A percentile compares a stretch with the other conserved stretches of the same genome.
Conservation (phyloP, 2,888 invertebrate species). For the Trileptium ribeirensis region DNA sequence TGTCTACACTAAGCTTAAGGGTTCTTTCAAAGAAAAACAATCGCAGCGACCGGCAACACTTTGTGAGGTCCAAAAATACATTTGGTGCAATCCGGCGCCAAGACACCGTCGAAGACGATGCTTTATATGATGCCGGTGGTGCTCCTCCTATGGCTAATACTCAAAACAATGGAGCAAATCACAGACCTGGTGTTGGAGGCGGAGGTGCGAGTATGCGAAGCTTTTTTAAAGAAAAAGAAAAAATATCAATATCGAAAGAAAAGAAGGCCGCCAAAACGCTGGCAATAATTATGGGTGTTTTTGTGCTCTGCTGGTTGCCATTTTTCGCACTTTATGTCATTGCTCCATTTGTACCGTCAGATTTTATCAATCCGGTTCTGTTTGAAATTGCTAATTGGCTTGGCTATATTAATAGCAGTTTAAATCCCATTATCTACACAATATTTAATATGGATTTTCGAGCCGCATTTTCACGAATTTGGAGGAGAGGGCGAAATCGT, state of each 20-base stretch:
- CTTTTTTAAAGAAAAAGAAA: slow-evolving; percentile 44
- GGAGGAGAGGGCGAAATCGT: neutral
- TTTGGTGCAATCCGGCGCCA: too few relatives aligned
- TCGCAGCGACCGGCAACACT: neutral
- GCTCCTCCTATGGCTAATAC: neutral
- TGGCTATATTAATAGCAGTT: slow-evolving; percentile 34
- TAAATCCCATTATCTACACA: slow-evolving; percentile 28
- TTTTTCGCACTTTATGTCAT: slow-evolving; percentile 51
- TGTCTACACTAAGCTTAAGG: too few relatives aligned
- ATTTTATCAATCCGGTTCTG: slow-evolving; percentile 48
- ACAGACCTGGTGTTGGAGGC: too few relatives aligned
- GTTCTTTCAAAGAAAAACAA: too few relatives aligned
- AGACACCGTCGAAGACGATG: neutral
- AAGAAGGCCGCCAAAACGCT: slow-evolving; percentile 52
- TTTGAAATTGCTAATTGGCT: slow-evolving; percentile 29
- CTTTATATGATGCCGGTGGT: neutral
- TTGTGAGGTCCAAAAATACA: too few relatives aligned
- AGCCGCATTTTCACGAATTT: slow-evolving; percentile 13
- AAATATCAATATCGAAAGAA: slow-evolving; percentile 50
- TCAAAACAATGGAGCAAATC: too few relatives aligned
- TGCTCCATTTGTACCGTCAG: slow-evolving; percentile 47
- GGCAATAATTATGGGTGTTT: slow-evolving; percentile 49
- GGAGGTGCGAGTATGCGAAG: neutral
- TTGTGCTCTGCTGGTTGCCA: slow-evolving; percentile 39
- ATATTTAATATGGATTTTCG: slow-evolving; percentile 27